Base-by-base conservation (phyloP, 2,888 invertebrate species). In the Ophioninae sp. region DNA sequence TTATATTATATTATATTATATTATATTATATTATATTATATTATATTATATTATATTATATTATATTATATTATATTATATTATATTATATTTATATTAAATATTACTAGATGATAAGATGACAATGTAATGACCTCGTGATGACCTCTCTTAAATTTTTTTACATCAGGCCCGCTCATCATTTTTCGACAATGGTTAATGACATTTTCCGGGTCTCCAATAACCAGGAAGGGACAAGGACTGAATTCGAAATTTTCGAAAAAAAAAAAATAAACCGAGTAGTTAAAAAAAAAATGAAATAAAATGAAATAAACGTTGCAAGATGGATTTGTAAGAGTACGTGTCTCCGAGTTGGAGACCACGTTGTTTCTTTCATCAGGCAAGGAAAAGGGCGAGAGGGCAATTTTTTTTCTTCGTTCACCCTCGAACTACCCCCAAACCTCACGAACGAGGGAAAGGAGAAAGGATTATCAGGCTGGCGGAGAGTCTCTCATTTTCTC, bases 251-350 rank as follows among this genome's bases (percentile, higher is more conserved):
- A 61, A 23, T 20, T 37, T 59, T 44, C 2, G 7, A 41, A 23
- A 17, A n/a, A n/a, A 41, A 22, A 51, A 72, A 68, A n/a, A n/a
- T n/a, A n/a, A n/a, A n/a, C n/a, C 30, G 75, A 67, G 79, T 74
- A 56, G 64, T 77, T 77, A 73, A 83, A 81, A 80, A 83, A 83
- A 44, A 44, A 44, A 44, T n/a, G n/a, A n/a, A n/a, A n/a, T n/a
- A n/a, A n/a, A n/a, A n/a, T n/a, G n/a, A n/a, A n/a, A n/a, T n/a
- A 44, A 44, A 44, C 41, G 22, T 68, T 44, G 10, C 13, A 30
- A 69, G 67, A 79, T 72, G 67, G 61, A 71, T 77, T 68, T 67
- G 71, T 65, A 81, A n/a, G n/a, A 81, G 79, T 79, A 79, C 79
- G 81, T 72, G 30, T n/a, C 51, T 44, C 17, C 37, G 23, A 41